Base-by-base conservation (phyloP, 35 echinoderm and acorn worm species). In the Ophioderma brevispina region DNA sequence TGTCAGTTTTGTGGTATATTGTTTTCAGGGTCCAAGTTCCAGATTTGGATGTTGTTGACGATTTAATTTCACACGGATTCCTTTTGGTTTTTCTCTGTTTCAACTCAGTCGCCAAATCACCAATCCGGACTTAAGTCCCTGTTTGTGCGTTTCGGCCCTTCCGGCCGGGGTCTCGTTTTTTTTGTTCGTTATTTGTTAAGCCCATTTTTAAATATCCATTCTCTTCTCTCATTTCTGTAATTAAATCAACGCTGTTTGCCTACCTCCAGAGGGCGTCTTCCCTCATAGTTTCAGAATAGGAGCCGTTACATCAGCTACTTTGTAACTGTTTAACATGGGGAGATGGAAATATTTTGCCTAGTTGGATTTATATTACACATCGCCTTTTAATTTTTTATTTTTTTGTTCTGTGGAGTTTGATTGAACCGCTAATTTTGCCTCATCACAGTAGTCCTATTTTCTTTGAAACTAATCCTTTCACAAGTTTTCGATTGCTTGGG, bases 321-420 rank as follows among this genome's bases (percentile, higher is more conserved):
- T 70, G 59, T 8, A 3, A 70, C 10, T 8, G 15, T 70, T 70
- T 2, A 70, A 70, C 6, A 2, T 70, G n/a, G 59, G 59, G n/a
- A 70, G 59, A 70, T 70, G 59, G 59, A 70, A 34, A 56, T 85
- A 42, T 11, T 46, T 32, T 15, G 82, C 82, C 14, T 85, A 59
- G n/a, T 55, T n/a, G 15, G 0, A 30, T 35, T 5, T 85, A 85
- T 56, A 85, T 59, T 35, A 46, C 43, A 31, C 82, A 0, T 8
- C 17, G 41, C 17, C 4, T 4, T 46, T 46, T 46, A 17, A n/a
- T n/a, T n/a, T n/a, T n/a, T n/a, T n/a, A n/a, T n/a, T n/a, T n/a
- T n/a, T n/a, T n/a, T n/a, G n/a, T n/a, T n/a, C n/a, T n/a, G n/a
- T n/a, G n/a, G n/a, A n/a, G n/a, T n/a, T n/a, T n/a, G n/a, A n/a